A percentile compares a stretch with the other conserved stretches of the same genome.
phyloP scores from a whole-genome alignment of 2,797 vertebrate species.

The Craterocephalus amniculus region DNA sequence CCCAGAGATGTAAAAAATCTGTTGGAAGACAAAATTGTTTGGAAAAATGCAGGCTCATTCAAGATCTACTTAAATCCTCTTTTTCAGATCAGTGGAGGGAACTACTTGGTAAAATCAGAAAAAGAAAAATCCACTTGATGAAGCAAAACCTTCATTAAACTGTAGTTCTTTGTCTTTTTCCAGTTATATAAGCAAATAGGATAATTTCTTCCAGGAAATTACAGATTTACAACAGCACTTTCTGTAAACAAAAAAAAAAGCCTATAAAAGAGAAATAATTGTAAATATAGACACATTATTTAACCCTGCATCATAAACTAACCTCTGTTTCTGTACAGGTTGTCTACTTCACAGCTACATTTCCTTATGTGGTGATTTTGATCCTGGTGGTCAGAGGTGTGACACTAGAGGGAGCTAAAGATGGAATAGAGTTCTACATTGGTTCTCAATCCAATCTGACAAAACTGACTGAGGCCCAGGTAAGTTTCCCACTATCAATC shows the following conservation, averaged over 20 bases:
- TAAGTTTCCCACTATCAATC: conserved; percentile 37
- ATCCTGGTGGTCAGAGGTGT: conserved; percentile 89
- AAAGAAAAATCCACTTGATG: not conserved
- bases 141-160: not conserved
- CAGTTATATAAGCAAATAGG: not conserved
- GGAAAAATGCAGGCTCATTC: not conserved
- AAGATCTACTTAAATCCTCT: not conserved
- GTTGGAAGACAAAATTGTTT: too few species aligned
- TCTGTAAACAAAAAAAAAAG: not conserved
- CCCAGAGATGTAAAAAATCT: too few species aligned
- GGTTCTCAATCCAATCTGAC: conserved; percentile 90
- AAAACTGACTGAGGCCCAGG: conserved; percentile 88
- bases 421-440: conserved; percentile 93
- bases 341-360: conserved; percentile 94
- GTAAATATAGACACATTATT: not conserved
- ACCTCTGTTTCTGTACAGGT: conserved; percentile 78
- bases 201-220: not conserved
- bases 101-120: not conserved
- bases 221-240: not conserved
- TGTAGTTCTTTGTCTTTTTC: not conserved
- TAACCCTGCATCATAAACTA: not conserved
- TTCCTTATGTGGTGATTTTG: conserved; percentile 89
- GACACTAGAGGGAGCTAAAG: conserved; percentile 89
- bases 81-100: not conserved
- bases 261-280: not conserved